Evolutionary conservation across 2,797 vertebrate genomes (phyloP).

Genomic region (Parambassis ranga): DNA sequence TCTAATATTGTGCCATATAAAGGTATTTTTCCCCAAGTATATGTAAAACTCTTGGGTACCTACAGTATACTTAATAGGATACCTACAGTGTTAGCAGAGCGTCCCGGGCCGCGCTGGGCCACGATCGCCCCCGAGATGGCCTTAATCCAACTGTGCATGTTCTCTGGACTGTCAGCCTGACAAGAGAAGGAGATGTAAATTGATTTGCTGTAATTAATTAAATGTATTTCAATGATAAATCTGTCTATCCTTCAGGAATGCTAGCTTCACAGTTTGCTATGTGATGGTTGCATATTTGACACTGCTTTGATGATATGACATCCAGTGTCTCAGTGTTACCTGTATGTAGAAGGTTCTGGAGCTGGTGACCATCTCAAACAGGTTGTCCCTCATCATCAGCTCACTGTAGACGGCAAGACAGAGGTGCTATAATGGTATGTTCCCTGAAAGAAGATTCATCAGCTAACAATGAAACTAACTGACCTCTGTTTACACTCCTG

Average conservation of each 20-base stretch:
- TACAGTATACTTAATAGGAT: neutral
- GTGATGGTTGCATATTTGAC: too few species aligned
- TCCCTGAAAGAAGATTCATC: neutral
- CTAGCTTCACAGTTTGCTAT: too few species aligned
- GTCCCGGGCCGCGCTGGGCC: slow-evolving; percentile 91
- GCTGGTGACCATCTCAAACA: slow-evolving; percentile 94
- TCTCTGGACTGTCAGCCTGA: slow-evolving; percentile 93
- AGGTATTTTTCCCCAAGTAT: too few species aligned
- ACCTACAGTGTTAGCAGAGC: slow-evolving; percentile 89
- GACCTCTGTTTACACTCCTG: slow-evolving; percentile 97
- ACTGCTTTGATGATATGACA: too few species aligned
- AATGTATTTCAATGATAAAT: neutral
- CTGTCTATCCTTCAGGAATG: too few species aligned
- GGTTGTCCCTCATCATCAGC: slow-evolving; percentile 96
- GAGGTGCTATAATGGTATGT: neutral
- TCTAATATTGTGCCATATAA: neutral
- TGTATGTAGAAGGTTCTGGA: slow-evolving; percentile 95
- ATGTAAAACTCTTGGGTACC: neutral
- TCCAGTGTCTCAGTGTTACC: slow-evolving; percentile 72
- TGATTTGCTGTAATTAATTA: neutral
- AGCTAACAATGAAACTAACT: slow-evolving; percentile 25
- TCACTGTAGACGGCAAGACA: slow-evolving; percentile 79
- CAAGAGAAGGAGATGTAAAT: neutral
- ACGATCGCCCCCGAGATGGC: slow-evolving; percentile 94
- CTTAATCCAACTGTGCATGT: slow-evolving; percentile 98